Conservation (phyloP, 2,113 vertebrate species). For the Phrynosoma platyrhinos region DNA sequence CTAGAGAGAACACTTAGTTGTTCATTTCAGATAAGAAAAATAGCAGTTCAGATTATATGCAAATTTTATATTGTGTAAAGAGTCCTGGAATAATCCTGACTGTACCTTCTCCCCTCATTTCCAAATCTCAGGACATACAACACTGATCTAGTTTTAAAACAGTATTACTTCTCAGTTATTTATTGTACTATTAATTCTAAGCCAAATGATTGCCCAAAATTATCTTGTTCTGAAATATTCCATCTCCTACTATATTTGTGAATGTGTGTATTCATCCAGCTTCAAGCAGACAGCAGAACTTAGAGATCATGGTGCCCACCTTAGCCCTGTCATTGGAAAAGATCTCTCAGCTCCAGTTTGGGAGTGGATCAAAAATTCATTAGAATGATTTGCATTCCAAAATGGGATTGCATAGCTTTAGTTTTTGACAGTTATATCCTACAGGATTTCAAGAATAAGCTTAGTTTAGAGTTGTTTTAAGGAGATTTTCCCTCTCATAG, state of each 20-base stretch:
- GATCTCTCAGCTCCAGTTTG: background rate
- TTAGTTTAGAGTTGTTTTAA: background rate
- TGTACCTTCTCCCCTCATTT: background rate
- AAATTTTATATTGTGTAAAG: too few species aligned
- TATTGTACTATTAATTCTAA: background rate
- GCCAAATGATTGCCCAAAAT: too few species aligned
- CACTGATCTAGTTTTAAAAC: background rate
- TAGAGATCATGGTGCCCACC: background rate
- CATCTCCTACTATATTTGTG: too few species aligned
- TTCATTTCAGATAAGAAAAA: too few species aligned
- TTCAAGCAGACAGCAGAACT: background rate
- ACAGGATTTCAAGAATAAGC: background rate
- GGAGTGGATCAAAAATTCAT: background rate
- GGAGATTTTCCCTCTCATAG: background rate
- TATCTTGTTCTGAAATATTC: background rate
- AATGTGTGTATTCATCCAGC: background rate
- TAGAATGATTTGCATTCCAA: background rate
- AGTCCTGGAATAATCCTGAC: too few species aligned
- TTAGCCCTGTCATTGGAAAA: background rate
- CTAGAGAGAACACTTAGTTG: too few species aligned
- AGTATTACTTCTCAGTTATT: background rate
- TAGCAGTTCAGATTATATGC: too few species aligned
- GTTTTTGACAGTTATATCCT: background rate
- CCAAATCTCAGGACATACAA: background rate
- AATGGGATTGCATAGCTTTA: background rate